Evolutionary conservation across 2,113 vertebrate genomes (phyloP).

Genomic region (Macaca fascicularis): T2T-MFA8v1.1 NC_088376.1:128182501-128183000

Average conservation of each 20-base stretch:
- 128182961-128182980: not conserved
- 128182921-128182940: not conserved
- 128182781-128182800: too few relatives aligned
- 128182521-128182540: not conserved
- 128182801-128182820: not conserved
- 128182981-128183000: not conserved
- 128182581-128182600: not conserved
- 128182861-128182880: accelerated
- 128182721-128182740: not conserved
- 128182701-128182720: not conserved
- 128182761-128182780: not conserved
- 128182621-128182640: not conserved
- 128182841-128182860: not conserved
- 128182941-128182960: not conserved
- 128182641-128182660: not conserved
- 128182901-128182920: not conserved
- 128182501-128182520: not conserved
- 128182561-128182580: not conserved
- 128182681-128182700: not conserved
- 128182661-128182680: not conserved
- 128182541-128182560: not conserved
- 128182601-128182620: not conserved
- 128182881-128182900: accelerated
- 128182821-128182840: not conserved
- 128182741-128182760: not conserved